Evolutionary conservation across 1,140 invertebrate species (phyloP).

Genomic region (Sycophila sp.): DNA sequence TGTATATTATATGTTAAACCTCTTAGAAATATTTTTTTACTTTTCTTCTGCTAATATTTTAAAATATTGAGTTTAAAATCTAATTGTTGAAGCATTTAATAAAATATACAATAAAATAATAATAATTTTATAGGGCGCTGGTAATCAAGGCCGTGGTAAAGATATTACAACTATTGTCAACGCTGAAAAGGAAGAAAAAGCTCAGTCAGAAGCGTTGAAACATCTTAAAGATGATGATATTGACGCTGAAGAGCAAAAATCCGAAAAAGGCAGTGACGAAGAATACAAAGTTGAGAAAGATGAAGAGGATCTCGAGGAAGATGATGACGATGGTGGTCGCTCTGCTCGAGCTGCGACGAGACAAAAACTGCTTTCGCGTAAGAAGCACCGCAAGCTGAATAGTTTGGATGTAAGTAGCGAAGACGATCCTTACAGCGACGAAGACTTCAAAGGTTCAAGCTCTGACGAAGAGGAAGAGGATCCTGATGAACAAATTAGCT

Average conservation of each 20-base stretch:
- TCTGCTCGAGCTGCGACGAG: constrained; percentile 48
- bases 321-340: constrained; percentile 52
- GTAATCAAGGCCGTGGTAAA: constrained; percentile 85
- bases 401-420: constrained; percentile 84
- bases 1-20: not conserved
- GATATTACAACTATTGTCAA: constrained; percentile 90
- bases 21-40: not conserved
- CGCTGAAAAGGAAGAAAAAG: constrained; percentile 80
- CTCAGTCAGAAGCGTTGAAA: constrained; percentile 52
- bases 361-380: constrained; percentile 63
- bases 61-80: no score
- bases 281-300: constrained; percentile 68
- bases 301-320: constrained; percentile 61
- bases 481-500: constrained; percentile 68
- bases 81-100: no score
- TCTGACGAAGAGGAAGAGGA: constrained; percentile 73
- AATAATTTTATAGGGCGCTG: constrained; percentile 73
- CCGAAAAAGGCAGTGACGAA: constrained; percentile 60
- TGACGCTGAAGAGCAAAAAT: constrained; percentile 48
- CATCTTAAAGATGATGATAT: constrained; percentile 46
- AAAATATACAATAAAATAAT: no score
- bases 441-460: constrained; percentile 83
- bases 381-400: constrained; percentile 80
- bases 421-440: constrained; percentile 83
- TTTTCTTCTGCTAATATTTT: no score